Percentiles rank a stretch among this genome's conserved stretches.
These are phyloP conservation scores for Lasioglossum lativentre DNA, from an alignment of 2,888 invertebrate species.

Conservation along the genomic window DNA sequence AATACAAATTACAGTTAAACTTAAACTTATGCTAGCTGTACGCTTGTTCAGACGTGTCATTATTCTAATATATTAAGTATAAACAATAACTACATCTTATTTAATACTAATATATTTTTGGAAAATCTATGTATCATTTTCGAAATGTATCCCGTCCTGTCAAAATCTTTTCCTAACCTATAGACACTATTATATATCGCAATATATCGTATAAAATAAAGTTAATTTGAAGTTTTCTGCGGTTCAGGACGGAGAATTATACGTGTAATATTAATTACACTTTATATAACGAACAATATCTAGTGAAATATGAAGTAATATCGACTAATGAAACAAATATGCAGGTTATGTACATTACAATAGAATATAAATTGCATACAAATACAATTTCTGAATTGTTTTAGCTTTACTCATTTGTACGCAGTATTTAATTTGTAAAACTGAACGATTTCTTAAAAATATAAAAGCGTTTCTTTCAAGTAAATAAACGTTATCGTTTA, in stretches of 20 bases:
- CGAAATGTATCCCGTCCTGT: background rate
- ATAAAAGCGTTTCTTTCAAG: background rate
- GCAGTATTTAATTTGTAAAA: too few species aligned
- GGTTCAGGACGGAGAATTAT: background rate
- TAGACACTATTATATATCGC: background rate
- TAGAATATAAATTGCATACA: background rate
- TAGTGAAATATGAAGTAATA: conserved; percentile 5
- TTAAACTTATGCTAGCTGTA: background rate
- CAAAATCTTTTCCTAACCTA: conserved; percentile 19
- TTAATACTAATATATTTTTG: background rate
- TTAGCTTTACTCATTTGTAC: background rate
- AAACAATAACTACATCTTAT: conserved; percentile 5
- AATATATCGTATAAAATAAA: background rate
- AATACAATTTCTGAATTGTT: background rate
- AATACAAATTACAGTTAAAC: background rate
- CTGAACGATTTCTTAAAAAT: background rate
- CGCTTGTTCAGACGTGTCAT: background rate
- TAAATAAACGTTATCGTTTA: conserved; percentile 1
- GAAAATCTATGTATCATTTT: background rate
- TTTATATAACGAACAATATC: background rate
- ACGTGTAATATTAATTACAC: background rate
- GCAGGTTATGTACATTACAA: conserved; percentile 25
- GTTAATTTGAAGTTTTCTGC: background rate
- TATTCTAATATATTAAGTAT: background rate
- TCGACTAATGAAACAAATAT: background rate